Percentiles rank a stretch among this genome's conserved stretches.
Conservation (phyloP, 2,113 vertebrate genomes). For the Nettapus auritus region DNA sequence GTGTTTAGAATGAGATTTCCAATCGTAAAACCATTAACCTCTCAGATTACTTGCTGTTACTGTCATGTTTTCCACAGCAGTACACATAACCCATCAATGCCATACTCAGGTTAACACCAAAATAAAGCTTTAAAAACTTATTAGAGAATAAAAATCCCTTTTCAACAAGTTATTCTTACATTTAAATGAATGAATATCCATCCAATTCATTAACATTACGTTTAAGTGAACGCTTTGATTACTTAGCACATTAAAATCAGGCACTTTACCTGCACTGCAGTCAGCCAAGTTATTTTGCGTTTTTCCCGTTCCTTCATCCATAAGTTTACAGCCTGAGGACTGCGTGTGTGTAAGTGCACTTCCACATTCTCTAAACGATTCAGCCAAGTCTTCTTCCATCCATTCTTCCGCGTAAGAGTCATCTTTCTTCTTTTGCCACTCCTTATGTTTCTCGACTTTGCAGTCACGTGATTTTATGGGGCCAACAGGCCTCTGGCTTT, state of each 20-base stretch:
- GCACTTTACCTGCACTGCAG: conserved; percentile 53
- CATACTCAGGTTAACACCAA: not conserved
- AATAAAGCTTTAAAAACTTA: not conserved
- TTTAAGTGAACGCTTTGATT: not conserved
- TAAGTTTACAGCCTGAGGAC: not conserved
- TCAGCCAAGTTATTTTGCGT: not conserved
- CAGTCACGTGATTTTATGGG: not conserved
- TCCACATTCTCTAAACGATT: not conserved
- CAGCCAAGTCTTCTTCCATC: not conserved
- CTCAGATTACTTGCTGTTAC: not conserved
- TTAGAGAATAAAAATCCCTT: not conserved
- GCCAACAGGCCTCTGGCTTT: not conserved
- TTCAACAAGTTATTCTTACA: not conserved
- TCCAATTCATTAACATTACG: too few relatives aligned
- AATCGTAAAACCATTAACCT: not conserved
- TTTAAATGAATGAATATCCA: not conserved
- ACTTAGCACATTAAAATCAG: not conserved
- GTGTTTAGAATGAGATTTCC: not conserved
- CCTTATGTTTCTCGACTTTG: not conserved
- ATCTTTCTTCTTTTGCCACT: not conserved
- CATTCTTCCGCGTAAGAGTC: not conserved
- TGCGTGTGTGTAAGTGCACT: not conserved
- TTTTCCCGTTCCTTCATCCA: not conserved
- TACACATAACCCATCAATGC: not conserved
- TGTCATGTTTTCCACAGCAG: not conserved